Percentiles rank a stretch among this genome's conserved stretches.
Evolutionary conservation across 2,797 vertebrate species (phyloP).

Genomic region (Numenius phaeopus): DNA sequence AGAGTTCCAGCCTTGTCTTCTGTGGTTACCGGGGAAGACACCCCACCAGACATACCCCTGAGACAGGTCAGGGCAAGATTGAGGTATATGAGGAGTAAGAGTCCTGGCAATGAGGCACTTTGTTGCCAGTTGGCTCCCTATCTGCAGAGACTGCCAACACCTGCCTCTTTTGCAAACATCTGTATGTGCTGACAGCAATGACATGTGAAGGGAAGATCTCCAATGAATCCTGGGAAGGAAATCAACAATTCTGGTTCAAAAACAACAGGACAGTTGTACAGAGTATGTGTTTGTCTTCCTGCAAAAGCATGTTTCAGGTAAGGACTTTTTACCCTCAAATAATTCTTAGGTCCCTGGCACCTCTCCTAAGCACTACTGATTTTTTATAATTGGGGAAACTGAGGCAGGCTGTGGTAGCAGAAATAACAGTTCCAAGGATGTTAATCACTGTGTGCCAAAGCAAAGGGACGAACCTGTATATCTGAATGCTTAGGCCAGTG

Average conservation of each 20-base stretch:
- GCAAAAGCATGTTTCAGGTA: fast-evolving
- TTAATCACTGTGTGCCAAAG: neutral
- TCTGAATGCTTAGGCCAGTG: neutral
- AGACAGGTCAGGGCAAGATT: neutral
- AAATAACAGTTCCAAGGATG: neutral
- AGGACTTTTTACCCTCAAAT: neutral
- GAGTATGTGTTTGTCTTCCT: neutral
- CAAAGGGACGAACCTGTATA: neutral
- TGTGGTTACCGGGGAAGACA: neutral
- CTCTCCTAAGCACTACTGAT: fast-evolving
- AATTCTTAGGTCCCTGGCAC: neutral
- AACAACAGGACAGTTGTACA: neutral
- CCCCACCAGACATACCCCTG: neutral
- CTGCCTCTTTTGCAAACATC: neutral
- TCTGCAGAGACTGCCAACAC: neutral
- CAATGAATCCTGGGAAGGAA: fast-evolving
- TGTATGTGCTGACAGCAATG: neutral
- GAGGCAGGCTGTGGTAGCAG: neutral
- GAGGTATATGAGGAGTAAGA: neutral
- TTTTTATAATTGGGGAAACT: neutral
- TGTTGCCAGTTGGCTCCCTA: neutral
- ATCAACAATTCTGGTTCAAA: neutral
- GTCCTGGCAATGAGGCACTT: neutral
- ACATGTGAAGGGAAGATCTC: neutral
- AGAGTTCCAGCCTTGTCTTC: neutral